Evolutionary conservation across 2,888 invertebrate species (phyloP).

Genomic region (Timema podura): DNA sequence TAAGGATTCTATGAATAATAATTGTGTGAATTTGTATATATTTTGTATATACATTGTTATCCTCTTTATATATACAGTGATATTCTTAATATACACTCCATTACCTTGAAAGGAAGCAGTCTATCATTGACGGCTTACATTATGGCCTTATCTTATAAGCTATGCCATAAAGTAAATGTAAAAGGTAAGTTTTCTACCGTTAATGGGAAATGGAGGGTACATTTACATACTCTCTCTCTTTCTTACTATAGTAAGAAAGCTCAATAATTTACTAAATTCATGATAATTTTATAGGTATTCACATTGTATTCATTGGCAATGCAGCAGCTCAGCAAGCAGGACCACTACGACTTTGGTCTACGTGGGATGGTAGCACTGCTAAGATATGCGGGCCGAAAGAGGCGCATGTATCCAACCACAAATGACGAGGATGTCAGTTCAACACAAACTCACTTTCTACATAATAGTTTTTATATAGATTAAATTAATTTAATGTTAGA

Average conservation of each 20-base stretch:
- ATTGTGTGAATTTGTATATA: no score
- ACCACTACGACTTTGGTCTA: constrained; percentile 87
- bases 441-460: no score
- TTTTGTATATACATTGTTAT: no score
- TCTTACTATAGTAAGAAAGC: no score
- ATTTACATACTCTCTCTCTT: constrained; percentile 1
- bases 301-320: constrained; percentile 78
- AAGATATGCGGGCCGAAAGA: constrained; percentile 78
- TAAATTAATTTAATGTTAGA: no score
- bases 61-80: no score
- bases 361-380: constrained; percentile 82
- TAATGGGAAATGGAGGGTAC: constrained; percentile 2
- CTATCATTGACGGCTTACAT: no score
- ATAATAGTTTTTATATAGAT: no score
- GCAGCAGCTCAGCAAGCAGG: constrained; percentile 83
- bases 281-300: constrained; percentile 53
- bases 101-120: no score
- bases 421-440: constrained; percentile 67
- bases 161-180: neutral
- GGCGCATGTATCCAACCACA: constrained; percentile 61
- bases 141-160: no score
- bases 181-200: constrained; percentile 18
- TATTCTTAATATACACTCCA: neutral
- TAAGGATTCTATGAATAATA: no score
- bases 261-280: no score